These are phyloP conservation scores for Petromus typicus DNA, from an alignment of 2,113 vertebrate genomes.

Conservation along the genomic window DNA sequence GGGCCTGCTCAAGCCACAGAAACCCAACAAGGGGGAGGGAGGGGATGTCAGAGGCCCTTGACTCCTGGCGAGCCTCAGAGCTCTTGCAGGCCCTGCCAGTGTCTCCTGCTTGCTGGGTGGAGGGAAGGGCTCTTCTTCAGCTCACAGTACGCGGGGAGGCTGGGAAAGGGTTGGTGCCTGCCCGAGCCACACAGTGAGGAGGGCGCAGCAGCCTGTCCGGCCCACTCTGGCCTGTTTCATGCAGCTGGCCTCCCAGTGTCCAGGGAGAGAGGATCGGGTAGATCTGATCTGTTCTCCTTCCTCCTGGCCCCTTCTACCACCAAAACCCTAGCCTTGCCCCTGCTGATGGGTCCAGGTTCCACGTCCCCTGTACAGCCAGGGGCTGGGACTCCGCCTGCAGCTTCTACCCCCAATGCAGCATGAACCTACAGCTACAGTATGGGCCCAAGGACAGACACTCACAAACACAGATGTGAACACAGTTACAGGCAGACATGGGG, in stretches of 20 bases:
- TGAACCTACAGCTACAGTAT: not conserved
- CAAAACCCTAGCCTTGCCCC: not conserved
- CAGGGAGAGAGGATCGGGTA: not conserved
- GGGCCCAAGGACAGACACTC: not conserved
- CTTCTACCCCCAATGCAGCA: not conserved
- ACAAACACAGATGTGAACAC: not conserved
- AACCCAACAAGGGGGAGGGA: conserved; percentile 70
- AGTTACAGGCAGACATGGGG: not conserved
- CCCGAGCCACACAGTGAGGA: not conserved
- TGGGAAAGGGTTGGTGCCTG: not conserved
- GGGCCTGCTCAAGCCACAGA: conserved; percentile 80
- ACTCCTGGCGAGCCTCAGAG: not conserved
- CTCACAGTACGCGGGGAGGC: too few species aligned
- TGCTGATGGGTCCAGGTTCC: not conserved
- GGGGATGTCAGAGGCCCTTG: conserved; percentile 61
- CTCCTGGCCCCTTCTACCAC: not conserved
- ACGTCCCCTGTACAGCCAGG: not conserved
- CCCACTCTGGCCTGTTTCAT: not conserved
- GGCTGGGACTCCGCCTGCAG: not conserved
- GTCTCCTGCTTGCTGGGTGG: not conserved
- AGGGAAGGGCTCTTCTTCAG: not conserved
- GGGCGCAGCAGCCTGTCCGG: not conserved
- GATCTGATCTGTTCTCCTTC: not conserved
- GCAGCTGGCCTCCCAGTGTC: not conserved
- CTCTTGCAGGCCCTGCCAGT: conserved; percentile 12